These are phyloP conservation scores for Iguana delicatissima DNA, from an alignment of 2,797 vertebrate genomes.

Conservation along the genomic window DNA sequence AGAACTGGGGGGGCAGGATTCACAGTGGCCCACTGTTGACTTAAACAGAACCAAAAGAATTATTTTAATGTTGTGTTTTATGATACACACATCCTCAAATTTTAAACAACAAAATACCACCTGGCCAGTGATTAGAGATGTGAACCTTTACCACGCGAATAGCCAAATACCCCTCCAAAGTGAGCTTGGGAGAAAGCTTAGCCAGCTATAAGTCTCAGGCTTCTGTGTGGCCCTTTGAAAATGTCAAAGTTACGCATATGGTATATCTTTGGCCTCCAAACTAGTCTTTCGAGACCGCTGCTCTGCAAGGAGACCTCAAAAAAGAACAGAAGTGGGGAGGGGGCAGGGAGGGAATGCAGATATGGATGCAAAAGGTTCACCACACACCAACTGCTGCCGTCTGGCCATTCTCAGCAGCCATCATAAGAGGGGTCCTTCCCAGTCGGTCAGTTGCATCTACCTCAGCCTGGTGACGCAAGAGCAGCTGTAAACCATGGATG, in stretches of 20 bases:
- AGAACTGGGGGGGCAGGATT: no score
- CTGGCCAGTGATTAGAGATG: neutral
- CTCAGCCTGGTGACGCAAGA: slow-evolving; percentile 91
- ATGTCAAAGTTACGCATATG: neutral
- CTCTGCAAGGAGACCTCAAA: neutral
- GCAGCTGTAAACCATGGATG: slow-evolving; percentile 91
- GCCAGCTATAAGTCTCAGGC: neutral
- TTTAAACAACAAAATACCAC: neutral
- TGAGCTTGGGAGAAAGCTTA: neutral
- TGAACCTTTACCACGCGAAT: neutral
- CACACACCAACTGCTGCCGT: slow-evolving; percentile 91
- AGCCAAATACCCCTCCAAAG: neutral
- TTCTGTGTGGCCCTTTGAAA: neutral
- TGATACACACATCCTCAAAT: neutral
- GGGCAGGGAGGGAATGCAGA: neutral
- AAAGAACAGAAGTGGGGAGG: neutral
- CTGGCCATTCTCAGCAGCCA: slow-evolving; percentile 92
- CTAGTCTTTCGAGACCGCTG: neutral
- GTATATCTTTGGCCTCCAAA: neutral
- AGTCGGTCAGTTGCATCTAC: slow-evolving; percentile 90
- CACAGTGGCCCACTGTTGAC: neutral
- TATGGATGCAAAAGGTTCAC: neutral
- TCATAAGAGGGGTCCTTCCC: slow-evolving; percentile 93
- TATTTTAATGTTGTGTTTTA: neutral
- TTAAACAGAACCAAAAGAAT: neutral